These are phyloP conservation scores for Apodemia mormo DNA, from an alignment of 2,888 invertebrate genomes.

Conservation along the genomic window DNA sequence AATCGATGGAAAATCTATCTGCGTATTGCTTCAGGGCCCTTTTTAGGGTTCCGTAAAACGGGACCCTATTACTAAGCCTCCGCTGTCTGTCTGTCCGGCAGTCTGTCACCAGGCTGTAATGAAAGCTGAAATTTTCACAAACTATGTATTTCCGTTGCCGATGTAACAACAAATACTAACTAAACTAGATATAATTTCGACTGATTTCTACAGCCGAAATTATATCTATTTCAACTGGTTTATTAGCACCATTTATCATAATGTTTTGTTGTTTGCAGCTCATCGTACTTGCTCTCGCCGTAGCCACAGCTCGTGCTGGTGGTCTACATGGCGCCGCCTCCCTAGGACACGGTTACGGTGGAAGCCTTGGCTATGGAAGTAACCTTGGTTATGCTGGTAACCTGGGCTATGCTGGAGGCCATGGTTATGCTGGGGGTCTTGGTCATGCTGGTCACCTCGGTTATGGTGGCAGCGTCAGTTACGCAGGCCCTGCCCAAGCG, in stretches of 20 bases:
- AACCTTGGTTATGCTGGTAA: constrained; percentile 32
- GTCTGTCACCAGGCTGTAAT: no score
- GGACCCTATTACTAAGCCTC: no score
- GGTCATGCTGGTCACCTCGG: constrained; percentile 24
- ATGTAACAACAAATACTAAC: no score
- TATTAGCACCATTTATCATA: neutral
- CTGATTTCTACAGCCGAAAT: no score
- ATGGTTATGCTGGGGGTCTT: neutral
- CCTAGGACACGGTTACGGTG: constrained; percentile 22
- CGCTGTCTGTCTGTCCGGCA: no score
- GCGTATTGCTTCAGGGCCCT: no score
- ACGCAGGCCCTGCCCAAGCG: neutral
- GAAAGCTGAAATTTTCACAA: no score
- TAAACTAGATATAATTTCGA: no score
- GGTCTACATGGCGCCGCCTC: constrained; percentile 25
- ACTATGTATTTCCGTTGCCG: no score
- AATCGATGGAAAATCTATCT: no score
- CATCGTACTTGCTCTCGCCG: neutral
- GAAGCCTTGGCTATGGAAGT: constrained; percentile 14
- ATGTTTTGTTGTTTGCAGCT: neutral
- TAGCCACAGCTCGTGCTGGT: constrained; percentile 3
- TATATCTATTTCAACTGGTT: no score
- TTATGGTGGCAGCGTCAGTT: neutral
- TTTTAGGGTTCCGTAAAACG: no score
- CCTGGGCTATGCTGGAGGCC: constrained; percentile 11